A percentile compares a stretch with the other conserved stretches of the same genome.
Conservation (phyloP, 2,888 invertebrate genomes). For the Drosophila koepferae region DNA sequence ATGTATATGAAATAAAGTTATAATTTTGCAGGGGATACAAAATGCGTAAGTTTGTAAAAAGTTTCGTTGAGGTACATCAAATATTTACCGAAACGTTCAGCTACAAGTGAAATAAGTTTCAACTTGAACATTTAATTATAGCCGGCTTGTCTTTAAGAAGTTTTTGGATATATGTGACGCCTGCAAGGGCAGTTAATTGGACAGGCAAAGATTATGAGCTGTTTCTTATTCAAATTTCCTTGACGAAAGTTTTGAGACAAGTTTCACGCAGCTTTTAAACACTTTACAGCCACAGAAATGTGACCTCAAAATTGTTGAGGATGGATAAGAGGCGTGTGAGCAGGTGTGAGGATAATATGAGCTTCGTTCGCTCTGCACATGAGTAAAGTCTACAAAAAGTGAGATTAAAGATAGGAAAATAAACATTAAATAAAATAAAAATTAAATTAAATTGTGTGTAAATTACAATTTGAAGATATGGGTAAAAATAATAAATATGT, state of each 20-base stretch:
- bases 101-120: background rate
- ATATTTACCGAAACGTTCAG: background rate
- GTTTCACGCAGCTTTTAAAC: conserved; percentile 63
- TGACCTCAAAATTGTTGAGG: conserved; percentile 28
- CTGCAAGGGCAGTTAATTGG: conserved; percentile 2
- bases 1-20: background rate
- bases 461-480: background rate
- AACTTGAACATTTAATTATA: conserved; percentile 11
- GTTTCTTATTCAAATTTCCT: conserved; percentile 35
- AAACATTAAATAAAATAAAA: no score
- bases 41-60: conserved; percentile 25
- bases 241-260: conserved; percentile 43
- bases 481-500: no score
- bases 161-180: background rate
- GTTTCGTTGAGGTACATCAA: conserved; percentile 14
- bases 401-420: background rate
- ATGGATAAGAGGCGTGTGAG: background rate
- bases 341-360: background rate
- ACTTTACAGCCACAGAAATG: conserved; percentile 41
- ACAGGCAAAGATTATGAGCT: conserved; percentile 9
- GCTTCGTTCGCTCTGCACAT: background rate
- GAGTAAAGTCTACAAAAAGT: no score
- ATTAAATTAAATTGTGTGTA: background rate
- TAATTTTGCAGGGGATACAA: background rate
- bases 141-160: conserved; percentile 11